A percentile compares a stretch with the other conserved stretches of the same genome.
Conservation (phyloP, 2,888 invertebrate species). For the Leucophenga maculata region DNA sequence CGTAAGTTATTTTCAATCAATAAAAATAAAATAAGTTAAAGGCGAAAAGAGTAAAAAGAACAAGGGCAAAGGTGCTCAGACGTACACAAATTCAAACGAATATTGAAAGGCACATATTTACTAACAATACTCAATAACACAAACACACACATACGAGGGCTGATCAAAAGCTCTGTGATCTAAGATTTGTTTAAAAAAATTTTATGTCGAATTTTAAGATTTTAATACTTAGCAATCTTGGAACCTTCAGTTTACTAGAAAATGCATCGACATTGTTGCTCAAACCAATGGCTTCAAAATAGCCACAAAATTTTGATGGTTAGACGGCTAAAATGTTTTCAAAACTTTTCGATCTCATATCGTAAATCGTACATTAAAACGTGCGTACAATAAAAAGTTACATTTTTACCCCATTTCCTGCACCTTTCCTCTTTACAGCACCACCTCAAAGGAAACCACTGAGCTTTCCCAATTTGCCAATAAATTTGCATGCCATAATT, state of each 20-base stretch:
- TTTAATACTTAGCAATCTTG: too few relatives aligned
- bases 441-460: constrained; percentile 48
- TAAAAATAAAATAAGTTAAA: constrained; percentile 63
- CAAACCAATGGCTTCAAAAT: too few relatives aligned
- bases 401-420: background rate
- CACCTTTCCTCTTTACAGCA: background rate
- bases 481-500: constrained; percentile 61
- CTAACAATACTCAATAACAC: constrained; percentile 14
- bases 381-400: background rate
- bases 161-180: background rate
- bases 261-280: too few relatives aligned
- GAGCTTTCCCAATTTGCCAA: constrained; percentile 62
- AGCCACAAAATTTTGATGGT: too few relatives aligned
- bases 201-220: too few relatives aligned
- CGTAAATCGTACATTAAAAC: too few relatives aligned
- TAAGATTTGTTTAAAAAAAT: too few relatives aligned
- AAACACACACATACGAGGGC: background rate
- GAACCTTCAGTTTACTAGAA: too few relatives aligned
- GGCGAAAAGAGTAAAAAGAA: constrained; percentile 37
- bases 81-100: constrained; percentile 34
- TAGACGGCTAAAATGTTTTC: too few relatives aligned
- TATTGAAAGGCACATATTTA: constrained; percentile 28
- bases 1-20: constrained; percentile 63
- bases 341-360: too few relatives aligned
- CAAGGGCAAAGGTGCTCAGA: constrained; percentile 2